Evolutionary conservation across 2,797 vertebrate genomes (phyloP), one percentile per base, ranked within the genome.

Genomic region (Enteromius fasciolatus): DNA sequence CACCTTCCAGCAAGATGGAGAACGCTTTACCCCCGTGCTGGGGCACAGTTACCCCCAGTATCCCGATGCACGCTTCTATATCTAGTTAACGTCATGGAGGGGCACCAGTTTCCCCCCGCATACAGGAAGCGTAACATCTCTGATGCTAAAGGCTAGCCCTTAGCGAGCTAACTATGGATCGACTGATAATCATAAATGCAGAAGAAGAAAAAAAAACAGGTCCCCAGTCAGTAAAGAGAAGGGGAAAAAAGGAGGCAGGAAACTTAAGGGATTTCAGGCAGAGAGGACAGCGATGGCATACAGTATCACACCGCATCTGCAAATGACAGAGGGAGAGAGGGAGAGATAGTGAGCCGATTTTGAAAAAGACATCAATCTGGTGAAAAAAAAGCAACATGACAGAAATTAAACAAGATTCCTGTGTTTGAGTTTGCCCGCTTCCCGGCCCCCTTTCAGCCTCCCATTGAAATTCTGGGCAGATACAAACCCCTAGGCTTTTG

Each of bases 401-500:
- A 96, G 93, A 96, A 96, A 96, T 95, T 95, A 96, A 96, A 94
- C 90, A 94, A 92, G 94, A 95, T 94, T 95, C 95, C 93, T 92
- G 93, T 94, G 93, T 94, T 96, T 89, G 86, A 92, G 89, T 94
- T 95, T 92, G 91, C 93, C 92, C 90, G 91, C 90, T 95, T 94
- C 93, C 94, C 95, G 94, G 95, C 94, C 94, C 93, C 93, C 94
- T 95, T 93, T 94, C 94, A 94, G 91, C 89, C 84, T 92, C 88
- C 91, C 90, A 96, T 93, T 97, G 95, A 97, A 96, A 97, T 96
- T 96, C 95, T 83, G 90, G 95, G 95, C 94, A 96, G 93, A 96
- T 82, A 93, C 92, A 97, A 97, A 95, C 92, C 94, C 94, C 93
- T 92, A 95, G 94, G 95, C 94, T 97, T 97, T 96, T 95, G 95